Percentiles rank a stretch among this genome's conserved stretches.
Conservation (phyloP, 2,113 vertebrate genomes). For the Nothocercus nigrocapillus region DNA sequence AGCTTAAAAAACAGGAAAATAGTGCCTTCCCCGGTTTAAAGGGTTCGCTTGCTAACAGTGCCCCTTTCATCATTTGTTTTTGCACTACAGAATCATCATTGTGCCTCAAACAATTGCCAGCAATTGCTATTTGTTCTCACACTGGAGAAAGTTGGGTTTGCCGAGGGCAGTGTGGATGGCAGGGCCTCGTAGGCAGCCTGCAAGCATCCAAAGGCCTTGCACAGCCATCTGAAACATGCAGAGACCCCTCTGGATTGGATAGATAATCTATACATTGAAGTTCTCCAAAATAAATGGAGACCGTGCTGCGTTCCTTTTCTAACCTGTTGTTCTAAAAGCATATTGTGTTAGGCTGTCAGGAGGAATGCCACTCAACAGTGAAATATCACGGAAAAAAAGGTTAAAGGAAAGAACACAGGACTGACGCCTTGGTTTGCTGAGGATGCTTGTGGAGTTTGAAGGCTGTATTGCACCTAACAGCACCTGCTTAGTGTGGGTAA, state of each 20-base stretch:
- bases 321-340: background rate
- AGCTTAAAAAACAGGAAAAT: background rate
- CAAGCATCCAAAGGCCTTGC: background rate
- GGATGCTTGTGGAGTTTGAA: background rate
- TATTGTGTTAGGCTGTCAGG: background rate
- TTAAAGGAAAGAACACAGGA: background rate
- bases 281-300: background rate
- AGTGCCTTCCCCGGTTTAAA: rapidly evolving
- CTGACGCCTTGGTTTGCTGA: background rate
- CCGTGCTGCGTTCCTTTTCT: background rate
- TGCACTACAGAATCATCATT: background rate
- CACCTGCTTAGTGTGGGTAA: background rate
- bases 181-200: background rate
- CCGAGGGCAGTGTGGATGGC: background rate
- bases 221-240: background rate
- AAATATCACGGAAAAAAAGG: background rate
- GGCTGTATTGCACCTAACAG: background rate
- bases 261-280: background rate
- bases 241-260: background rate
- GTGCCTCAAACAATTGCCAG: background rate
- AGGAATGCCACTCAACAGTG: background rate
- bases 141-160: background rate
- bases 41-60: background rate
- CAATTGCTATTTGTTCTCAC: background rate
- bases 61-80: background rate